Percentiles rank a stretch among this genome's conserved stretches.
phyloP scores from a whole-genome alignment of 2,113 vertebrate genomes.

The Lagopus muta region DNA sequence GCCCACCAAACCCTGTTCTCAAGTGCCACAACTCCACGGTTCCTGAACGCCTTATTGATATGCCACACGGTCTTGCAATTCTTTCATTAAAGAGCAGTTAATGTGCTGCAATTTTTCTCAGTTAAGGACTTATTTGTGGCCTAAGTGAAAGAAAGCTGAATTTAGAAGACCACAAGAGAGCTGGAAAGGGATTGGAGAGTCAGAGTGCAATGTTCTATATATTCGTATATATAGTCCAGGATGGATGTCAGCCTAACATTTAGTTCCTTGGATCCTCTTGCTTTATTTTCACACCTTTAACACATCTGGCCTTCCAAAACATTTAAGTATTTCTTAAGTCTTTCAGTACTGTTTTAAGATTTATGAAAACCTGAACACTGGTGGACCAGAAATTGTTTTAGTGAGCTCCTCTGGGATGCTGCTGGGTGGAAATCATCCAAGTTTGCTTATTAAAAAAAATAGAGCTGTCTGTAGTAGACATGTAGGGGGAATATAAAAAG shows the following conservation, averaged over 20 bases:
- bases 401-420: background rate
- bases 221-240: background rate
- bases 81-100: background rate
- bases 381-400: constrained; percentile 18
- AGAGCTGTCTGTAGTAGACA: background rate
- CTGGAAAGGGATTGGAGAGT: background rate
- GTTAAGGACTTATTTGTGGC: background rate
- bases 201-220: background rate
- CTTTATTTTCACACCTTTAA: background rate
- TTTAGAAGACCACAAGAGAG: background rate
- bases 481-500: background rate
- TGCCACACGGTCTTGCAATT: background rate
- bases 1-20: no score
- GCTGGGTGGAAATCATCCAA: background rate
- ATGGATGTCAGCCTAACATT: background rate
- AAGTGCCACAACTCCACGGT: no score
- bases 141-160: background rate
- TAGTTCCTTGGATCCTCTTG: background rate
- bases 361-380: background rate
- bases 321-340: background rate
- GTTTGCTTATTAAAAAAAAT: constrained; percentile 23
- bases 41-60: background rate
- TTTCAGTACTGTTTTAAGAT: background rate
- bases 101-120: background rate
- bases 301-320: background rate